Evolutionary conservation across 2,888 invertebrate genomes (phyloP), one percentile per base, ranked within the genome.

Genomic region (Gastracanthus pulcherrimus): DNA sequence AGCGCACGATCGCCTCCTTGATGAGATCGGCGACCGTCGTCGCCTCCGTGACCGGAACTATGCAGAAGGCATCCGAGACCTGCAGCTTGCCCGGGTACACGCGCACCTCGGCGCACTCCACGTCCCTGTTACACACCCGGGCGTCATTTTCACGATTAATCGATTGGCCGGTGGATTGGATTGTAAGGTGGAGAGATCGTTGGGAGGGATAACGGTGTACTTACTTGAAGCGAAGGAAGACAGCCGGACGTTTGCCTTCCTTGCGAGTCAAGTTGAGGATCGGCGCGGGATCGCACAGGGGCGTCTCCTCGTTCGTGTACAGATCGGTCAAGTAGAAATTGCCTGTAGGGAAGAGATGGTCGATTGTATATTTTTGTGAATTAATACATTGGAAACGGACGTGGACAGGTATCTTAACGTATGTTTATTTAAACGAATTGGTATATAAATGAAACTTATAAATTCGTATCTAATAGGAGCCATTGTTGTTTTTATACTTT

Each of bases 161-260:
- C n/a, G n/a, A n/a, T n/a, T n/a, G n/a, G n/a, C n/a, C n/a, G n/a
- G n/a, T n/a, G n/a, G n/a, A n/a, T n/a, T n/a, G n/a, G n/a, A n/a
- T n/a, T n/a, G n/a, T n/a, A n/a, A n/a, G n/a, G n/a, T n/a, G n/a
- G n/a, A n/a, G n/a, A n/a, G 3, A 26, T 5, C 1, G n/a, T 71
- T 3, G 60, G 3, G 11, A 19, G 0, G n/a, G 66, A 77, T 74
- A n/a, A n/a, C n/a, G n/a, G n/a, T n/a, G n/a, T n/a, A 81, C 94
- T 94, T 89, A 96, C 96, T 95, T 96, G 93, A 98, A 98, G 90
- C 99, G 95, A 86, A 99, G 94, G 93, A 98, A 98, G 86, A 99
- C 95, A 83, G 98, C 98, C 82, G 98, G 98, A 91, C 99, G 94
- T 92, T 98, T 98, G 89, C 98, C 98, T 90, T 99, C 99, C 87